Conservation (phyloP, 1,140 invertebrate genomes). For the Nymphalis io region DNA sequence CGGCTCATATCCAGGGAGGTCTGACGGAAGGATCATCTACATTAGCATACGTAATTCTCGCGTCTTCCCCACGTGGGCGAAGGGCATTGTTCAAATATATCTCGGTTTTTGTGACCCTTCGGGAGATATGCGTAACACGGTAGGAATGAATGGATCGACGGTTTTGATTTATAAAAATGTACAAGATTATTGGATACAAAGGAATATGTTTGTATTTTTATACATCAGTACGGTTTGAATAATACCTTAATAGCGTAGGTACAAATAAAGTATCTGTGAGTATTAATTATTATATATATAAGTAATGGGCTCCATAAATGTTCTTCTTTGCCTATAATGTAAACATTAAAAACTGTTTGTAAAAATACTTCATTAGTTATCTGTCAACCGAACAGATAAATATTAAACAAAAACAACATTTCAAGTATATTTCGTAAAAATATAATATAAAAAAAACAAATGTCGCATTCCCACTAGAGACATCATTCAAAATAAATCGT, state of each 20-base stretch:
- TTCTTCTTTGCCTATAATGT: no score
- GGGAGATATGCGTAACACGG: slow-evolving; percentile 41
- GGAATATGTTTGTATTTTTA: neutral
- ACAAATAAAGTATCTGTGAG: neutral
- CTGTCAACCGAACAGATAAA: no score
- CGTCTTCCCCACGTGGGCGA: slow-evolving; percentile 47
- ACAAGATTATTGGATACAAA: slow-evolving; percentile 1
- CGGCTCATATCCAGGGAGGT: slow-evolving; percentile 40
- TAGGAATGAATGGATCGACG: slow-evolving; percentile 22
- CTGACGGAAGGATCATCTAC: slow-evolving; percentile 44
- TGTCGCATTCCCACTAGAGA: slow-evolving; percentile 9
- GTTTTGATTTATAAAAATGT: slow-evolving; percentile 4
- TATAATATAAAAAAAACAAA: slow-evolving; percentile 9
- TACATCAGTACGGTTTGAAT: neutral
- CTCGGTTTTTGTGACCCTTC: slow-evolving; percentile 25
- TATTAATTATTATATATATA: neutral
- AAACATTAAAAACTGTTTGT: no score
- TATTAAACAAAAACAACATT: neutral
- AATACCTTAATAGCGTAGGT: neutral
- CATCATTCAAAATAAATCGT: slow-evolving; percentile 28
- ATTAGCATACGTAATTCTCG: slow-evolving; percentile 54
- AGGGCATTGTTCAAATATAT: slow-evolving; percentile 48
- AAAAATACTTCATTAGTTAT: no score
- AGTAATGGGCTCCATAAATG: no score
- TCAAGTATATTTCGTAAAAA: slow-evolving; percentile 2